phyloP scores from a whole-genome alignment of 2,888 invertebrate genomes.

The Caenorhabditis japonica region DNA sequence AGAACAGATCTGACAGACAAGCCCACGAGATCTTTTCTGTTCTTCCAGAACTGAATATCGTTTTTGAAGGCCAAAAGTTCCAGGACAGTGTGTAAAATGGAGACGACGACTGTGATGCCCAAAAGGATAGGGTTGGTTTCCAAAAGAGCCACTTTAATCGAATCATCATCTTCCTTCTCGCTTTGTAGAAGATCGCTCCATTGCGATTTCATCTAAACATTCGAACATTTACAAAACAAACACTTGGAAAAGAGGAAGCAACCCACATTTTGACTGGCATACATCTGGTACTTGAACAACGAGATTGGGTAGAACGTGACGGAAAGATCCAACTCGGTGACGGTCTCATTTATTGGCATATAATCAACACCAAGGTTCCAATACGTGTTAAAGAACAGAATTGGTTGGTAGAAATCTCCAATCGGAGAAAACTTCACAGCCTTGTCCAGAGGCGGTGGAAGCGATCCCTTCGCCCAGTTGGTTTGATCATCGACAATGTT shows the following conservation, averaged over 20 bases:
- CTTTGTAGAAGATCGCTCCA: conserved; percentile 77
- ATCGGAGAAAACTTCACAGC: conserved; percentile 81
- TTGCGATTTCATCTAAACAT: conserved; percentile 71
- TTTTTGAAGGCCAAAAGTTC: conserved; percentile 99
- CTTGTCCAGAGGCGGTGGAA: conserved; percentile 66
- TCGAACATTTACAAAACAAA: too few relatives aligned
- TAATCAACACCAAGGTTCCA: conserved; percentile 93
- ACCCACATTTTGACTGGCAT: conserved; percentile 89
- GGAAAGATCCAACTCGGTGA: conserved; percentile 79
- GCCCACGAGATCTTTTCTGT: conserved; percentile 90
- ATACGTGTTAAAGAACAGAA: conserved; percentile 94
- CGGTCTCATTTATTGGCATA: conserved; percentile 88
- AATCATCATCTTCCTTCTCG: conserved; percentile 80
- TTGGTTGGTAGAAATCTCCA: conserved; percentile 90
- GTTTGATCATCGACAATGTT: conserved; percentile 96
- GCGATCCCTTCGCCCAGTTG: conserved; percentile 87
- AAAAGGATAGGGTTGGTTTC: conserved; percentile 97
- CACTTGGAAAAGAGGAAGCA: too few relatives aligned
- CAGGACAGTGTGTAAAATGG: conserved; percentile 95
- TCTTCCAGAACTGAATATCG: conserved; percentile 99
- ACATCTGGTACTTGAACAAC: conserved; percentile 97
- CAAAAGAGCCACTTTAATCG: conserved; percentile 87
- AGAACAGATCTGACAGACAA: conserved; percentile 97
- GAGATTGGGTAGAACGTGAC: conserved; percentile 86
- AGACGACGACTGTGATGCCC: conserved; percentile 88